Evolutionary conservation across 2,797 vertebrate genomes (phyloP), one percentile per base, ranked within the genome.

Genomic region (Parotocinclus haroldoi): DNA sequence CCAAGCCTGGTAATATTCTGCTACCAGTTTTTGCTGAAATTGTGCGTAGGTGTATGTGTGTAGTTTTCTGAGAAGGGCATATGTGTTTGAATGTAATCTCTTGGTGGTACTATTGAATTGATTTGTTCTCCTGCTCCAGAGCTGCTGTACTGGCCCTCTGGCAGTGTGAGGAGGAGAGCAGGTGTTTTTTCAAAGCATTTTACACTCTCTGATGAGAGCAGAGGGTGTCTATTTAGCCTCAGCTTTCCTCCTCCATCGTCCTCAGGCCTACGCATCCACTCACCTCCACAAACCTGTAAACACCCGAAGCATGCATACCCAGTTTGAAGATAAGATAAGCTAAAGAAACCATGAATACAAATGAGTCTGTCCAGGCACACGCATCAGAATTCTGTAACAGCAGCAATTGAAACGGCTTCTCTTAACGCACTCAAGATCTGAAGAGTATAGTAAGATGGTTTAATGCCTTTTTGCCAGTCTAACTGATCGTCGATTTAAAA

Each of bases 171-270:
- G 38, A 63, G 8, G 63, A 65, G 72, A 72, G 66, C 77, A 79
- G 74, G 77, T 76, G 74, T 65, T 72, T 70, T 74, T 76, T 74
- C 48, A 61, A 49, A 17, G 37, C 60, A 68, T 74, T 76, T 74
- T 68, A 68, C 74, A 72, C 56, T 54, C 66, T 16, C 58, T 74
- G 68, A 76, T 69, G 69, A 72, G 71, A 67, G 56, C 63, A 59
- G 52, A 58, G 58, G 63, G 69, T 71, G 54, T 73, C 52, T 76
- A 49, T 69, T 76, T 69, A 63, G 42, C 60, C 38, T 58, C 58
- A 52, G 50, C 46, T 54, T 59, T 59, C 13, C 49, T 59, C 58
- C n/a, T 51, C n/a, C 66, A 61, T 51, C 52, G 66, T 44, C 16
- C n/a, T 48, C 40, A 38, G 36, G 14, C 56, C 39, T 44, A 60